Percentiles rank a stretch among this genome's conserved stretches.
Evolutionary conservation across 1,140 invertebrate genomes (phyloP).

Genomic region (Euura lappo): DNA sequence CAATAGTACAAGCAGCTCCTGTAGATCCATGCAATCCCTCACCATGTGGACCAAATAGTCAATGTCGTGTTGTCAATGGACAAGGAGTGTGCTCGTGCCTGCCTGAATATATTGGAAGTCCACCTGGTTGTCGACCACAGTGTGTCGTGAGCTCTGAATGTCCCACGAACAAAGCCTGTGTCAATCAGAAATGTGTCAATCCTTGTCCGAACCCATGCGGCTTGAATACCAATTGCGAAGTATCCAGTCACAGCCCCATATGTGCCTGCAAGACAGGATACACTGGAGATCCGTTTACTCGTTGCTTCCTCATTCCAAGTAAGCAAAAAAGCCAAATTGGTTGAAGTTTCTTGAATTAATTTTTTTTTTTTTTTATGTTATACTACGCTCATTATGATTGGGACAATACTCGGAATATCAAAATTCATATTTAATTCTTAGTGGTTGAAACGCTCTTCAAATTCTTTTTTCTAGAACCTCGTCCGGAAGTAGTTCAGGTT

Average conservation of each 20-base stretch:
- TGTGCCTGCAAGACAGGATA: slow-evolving; percentile 49
- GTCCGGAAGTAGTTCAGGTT: slow-evolving; percentile 7
- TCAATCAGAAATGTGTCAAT: slow-evolving; percentile 50
- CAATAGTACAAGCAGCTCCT: slow-evolving; percentile 31
- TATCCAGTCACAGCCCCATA: slow-evolving; percentile 44
- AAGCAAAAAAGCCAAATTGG: slow-evolving; percentile 13
- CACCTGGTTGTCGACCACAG: slow-evolving; percentile 62
- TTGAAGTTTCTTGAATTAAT: too few species aligned
- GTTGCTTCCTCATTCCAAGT: slow-evolving; percentile 46
- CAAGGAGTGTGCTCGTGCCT: slow-evolving; percentile 47
- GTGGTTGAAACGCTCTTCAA: too few species aligned
- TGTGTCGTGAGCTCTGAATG: slow-evolving; percentile 46
- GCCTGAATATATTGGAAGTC: slow-evolving; percentile 53
- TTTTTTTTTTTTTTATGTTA: slow-evolving; percentile 41
- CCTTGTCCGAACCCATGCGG: slow-evolving; percentile 58
- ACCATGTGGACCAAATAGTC: slow-evolving; percentile 59
- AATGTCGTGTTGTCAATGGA: slow-evolving; percentile 52
- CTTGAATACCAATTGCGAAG: slow-evolving; percentile 46
- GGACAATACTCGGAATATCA: too few species aligned
- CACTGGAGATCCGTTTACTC: slow-evolving; percentile 63
- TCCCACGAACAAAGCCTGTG: slow-evolving; percentile 48
- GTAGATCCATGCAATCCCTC: slow-evolving; percentile 53
- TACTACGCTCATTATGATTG: too few species aligned
- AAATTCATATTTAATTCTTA: too few species aligned
- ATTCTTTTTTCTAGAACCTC: too few species aligned